A percentile compares a stretch with the other conserved stretches of the same genome.
These are phyloP conservation scores for Trisateles emortualis DNA, from an alignment of 2,888 invertebrate genomes.

Conservation along the genomic window DNA sequence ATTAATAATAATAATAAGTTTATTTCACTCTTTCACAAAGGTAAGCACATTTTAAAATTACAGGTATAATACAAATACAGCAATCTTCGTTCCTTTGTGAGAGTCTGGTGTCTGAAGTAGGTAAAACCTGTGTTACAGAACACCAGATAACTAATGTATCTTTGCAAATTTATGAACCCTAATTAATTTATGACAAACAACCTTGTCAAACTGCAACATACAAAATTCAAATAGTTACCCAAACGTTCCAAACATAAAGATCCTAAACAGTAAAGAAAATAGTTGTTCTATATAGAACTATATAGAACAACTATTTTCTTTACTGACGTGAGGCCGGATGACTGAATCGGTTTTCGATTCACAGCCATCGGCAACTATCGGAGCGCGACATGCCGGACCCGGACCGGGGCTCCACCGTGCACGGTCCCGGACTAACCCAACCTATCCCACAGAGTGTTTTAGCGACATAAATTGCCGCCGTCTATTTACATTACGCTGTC, in stretches of 20 bases:
- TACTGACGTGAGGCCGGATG: constrained; percentile 56
- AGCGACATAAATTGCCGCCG: constrained; percentile 79
- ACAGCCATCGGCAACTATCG: constrained; percentile 55
- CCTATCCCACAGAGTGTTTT: constrained; percentile 73
- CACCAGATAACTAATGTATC: no score
- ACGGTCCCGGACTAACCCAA: constrained; percentile 47
- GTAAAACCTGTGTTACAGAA: no score
- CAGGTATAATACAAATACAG: no score
- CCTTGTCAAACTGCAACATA: no score
- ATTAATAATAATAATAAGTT: no score
- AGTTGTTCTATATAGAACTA: no score
- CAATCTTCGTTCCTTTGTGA: no score
- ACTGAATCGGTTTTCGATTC: constrained; percentile 64
- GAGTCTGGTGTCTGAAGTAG: no score
- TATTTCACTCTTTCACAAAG: no score
- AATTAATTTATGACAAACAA: no score
- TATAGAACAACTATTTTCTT: constrained; percentile 32
- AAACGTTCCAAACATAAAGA: neutral
- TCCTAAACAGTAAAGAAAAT: neutral
- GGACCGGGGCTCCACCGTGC: constrained; percentile 10
- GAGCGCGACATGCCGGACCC: constrained; percentile 16
- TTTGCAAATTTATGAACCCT: no score
- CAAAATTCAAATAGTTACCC: neutral
- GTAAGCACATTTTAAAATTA: no score
- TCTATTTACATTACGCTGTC: constrained; percentile 79